Evolutionary conservation across 2,888 invertebrate genomes (phyloP), one percentile per base, ranked within the genome.

Genomic region (Phyllotreta striolata): DNA sequence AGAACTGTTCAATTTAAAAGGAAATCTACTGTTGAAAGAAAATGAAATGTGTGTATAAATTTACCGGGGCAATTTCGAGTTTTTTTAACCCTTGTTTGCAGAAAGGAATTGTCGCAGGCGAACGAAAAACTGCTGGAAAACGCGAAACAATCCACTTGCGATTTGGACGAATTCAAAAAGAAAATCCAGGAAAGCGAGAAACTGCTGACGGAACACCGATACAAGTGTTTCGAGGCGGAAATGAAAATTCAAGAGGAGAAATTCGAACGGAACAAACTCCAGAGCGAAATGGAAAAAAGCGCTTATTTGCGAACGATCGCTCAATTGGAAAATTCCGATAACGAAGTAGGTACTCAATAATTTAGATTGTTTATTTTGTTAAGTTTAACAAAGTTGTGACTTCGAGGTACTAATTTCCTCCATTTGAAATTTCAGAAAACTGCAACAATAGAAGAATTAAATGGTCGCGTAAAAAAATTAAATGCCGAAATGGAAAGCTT

Each of bases 401-500:
- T n/a, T n/a, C n/a, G n/a, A n/a, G n/a, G n/a, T n/a, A n/a, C n/a
- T n/a, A n/a, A n/a, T n/a, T n/a, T n/a, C n/a, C n/a, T n/a, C n/a
- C n/a, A n/a, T n/a, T 43, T 12, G 39, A n/a, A n/a, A n/a, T 58
- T 12, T 67, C 57, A 46, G 55, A 77, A 76, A 66, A 69, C 75
- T 3, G 71, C 69, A 59, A 66, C 71, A 54, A 60, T 76, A 1
- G 70, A 74, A 49, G 71, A 74, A 57, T 70, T 66, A 5, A 73
- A 73, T 58, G 57, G 66, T 6, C 72, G 69, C 49, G 66, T 76
- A 5, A 59, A 55, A 4, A 73, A 72, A 39, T 70, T 74, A 41
- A 71, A 70, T 39, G 60, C 70, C 4, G 77, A 79, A 69, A 78
- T 77, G 51, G 67, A 71, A 12, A 60, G 70, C 1, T 67, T 80